These are phyloP conservation scores for Euglossa dilemma DNA, from an alignment of 1,140 invertebrate genomes.

Conservation along the genomic window DNA sequence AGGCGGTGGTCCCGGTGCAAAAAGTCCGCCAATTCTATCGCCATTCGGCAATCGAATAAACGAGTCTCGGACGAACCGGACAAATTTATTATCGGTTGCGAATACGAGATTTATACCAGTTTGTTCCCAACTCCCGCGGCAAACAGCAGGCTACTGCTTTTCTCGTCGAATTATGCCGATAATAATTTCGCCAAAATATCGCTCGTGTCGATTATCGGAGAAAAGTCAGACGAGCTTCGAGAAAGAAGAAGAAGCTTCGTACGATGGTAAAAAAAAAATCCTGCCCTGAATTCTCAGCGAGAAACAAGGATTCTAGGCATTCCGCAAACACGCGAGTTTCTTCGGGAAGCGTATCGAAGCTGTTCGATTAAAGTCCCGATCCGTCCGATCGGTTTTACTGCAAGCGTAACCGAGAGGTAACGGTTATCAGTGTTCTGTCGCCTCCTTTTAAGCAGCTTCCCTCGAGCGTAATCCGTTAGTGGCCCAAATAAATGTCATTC, in stretches of 20 bases:
- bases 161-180: too few relatives aligned
- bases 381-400: not conserved
- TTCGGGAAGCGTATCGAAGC: not conserved
- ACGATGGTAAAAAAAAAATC: too few relatives aligned
- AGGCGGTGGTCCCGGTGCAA: not conserved
- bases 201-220: too few relatives aligned
- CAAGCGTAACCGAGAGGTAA: conserved; percentile 17
- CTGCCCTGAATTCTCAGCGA: not conserved
- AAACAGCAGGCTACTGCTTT: too few relatives aligned
- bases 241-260: too few relatives aligned
- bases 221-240: too few relatives aligned
- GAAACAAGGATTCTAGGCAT: not conserved
- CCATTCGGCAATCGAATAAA: too few relatives aligned
- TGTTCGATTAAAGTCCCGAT: not conserved
- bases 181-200: too few relatives aligned
- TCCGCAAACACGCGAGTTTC: not conserved
- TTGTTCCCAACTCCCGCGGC: too few relatives aligned
- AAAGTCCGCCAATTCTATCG: not conserved
- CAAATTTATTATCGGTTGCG: too few relatives aligned
- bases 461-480: conserved; percentile 53
- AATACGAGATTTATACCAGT: too few relatives aligned
- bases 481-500: conserved; percentile 58
- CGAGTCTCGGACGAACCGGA: too few relatives aligned
- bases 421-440: conserved; percentile 36
- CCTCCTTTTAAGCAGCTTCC: conserved; percentile 32